Evolutionary conservation across 2,113 vertebrate genomes (phyloP).

Genomic region (Siphamia tubifer): DNA sequence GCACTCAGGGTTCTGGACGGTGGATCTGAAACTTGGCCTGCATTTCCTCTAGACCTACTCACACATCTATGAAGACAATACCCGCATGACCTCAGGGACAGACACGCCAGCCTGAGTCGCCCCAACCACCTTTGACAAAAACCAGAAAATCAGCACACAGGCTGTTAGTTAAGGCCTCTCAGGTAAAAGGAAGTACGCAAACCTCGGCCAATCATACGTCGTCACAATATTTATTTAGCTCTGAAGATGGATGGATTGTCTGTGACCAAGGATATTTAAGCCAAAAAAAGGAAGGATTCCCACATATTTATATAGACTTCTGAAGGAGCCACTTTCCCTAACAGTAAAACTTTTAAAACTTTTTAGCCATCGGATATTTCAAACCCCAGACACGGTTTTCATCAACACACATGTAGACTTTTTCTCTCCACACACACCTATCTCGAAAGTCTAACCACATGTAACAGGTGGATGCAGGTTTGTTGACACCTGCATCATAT

Average conservation of each 20-base stretch:
- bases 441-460: background rate
- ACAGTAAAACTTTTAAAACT: background rate
- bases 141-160: background rate
- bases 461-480: background rate
- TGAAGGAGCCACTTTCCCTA: background rate
- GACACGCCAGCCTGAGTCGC: conserved; percentile 43
- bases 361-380: background rate
- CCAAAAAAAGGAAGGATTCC: background rate
- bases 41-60: background rate
- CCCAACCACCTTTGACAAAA: background rate
- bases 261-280: background rate
- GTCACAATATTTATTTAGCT: background rate
- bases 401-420: background rate
- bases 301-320: background rate
- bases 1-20: conserved; percentile 77
- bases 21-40: conserved; percentile 67
- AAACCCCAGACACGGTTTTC: background rate
- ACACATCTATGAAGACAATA: background rate
- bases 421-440: background rate
- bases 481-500: background rate
- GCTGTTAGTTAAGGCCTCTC: background rate
- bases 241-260: background rate
- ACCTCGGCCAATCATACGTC: background rate
- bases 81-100: conserved; percentile 57
- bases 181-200: background rate